A percentile compares a stretch with the other conserved stretches of the same genome.
These are phyloP conservation scores for Drepana falcataria DNA, from an alignment of 2,888 invertebrate species.

Conservation along the genomic window DNA sequence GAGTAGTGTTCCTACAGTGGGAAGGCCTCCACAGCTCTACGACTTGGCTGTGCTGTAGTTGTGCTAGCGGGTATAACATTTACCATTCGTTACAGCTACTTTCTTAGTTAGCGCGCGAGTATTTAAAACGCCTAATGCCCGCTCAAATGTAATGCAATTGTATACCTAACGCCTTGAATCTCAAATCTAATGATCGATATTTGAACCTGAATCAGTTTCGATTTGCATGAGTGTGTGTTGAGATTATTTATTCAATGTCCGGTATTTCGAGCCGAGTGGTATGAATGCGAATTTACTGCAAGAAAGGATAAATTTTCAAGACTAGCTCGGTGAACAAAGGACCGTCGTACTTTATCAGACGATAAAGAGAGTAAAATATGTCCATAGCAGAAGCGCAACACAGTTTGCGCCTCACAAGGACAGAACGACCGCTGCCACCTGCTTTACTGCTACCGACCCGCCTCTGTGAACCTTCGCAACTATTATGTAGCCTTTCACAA, in stretches of 20 bases:
- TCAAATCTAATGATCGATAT: constrained; percentile 11
- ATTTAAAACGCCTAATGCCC: no score
- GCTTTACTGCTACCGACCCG: constrained; percentile 17
- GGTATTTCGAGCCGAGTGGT: constrained; percentile 41
- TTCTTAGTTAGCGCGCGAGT: no score
- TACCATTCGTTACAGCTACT: no score
- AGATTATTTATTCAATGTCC: constrained; percentile 57
- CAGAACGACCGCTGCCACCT: constrained; percentile 40
- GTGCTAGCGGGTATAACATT: no score
- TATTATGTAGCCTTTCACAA: constrained; percentile 13
- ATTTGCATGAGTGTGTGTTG: constrained; percentile 15
- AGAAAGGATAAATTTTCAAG: constrained; percentile 66
- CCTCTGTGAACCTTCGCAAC: constrained; percentile 19
- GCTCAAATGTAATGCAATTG: no score
- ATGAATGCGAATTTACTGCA: constrained; percentile 54
- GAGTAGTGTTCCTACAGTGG: no score
- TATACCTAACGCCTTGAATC: no score
- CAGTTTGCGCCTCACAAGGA: constrained; percentile 42
- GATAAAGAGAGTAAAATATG: constrained; percentile 69
- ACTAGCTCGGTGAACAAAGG: constrained; percentile 57
- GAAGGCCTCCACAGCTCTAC: no score
- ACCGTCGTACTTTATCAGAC: constrained; percentile 56
- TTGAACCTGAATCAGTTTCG: constrained; percentile 14
- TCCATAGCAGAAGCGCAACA: constrained; percentile 53
- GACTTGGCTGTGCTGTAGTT: no score